Base-by-base conservation (phyloP, 2,113 vertebrate species). In the Grallaria varia region DNA sequence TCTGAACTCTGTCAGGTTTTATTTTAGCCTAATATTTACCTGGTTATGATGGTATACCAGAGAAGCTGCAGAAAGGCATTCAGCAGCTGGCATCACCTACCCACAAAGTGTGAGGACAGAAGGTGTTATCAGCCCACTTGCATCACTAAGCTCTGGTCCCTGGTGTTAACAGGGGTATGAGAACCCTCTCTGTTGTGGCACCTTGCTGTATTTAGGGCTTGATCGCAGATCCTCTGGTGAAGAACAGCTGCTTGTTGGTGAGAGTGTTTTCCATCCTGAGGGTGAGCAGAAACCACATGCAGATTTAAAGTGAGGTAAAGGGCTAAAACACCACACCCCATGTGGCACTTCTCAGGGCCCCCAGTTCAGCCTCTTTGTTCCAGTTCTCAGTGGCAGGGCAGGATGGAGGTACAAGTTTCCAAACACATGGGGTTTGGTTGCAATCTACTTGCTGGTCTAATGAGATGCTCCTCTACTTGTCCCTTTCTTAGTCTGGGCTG, bases 141-240 rank as follows among this genome's bases (percentile, higher is more conserved):
- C 47, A 71, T 84, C 2, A 1, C 85, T 71, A 18, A 59, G 39
- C 50, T 83, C 64, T 40, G 47, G 35, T 47, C 86, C 37, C 5
- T 68, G 87, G 82, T 74, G 87, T 63, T 90, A 91, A 39, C 27
- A 5, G 22, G 42, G 86, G 59, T 17, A 27, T 6, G 2, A 85
- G 81, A 91, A 63, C 82, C 85, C 63, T 86, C 82, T 90, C 82
- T 80, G 4, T 53, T 90, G 55, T 92, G 73, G 73, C 82, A 90
- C 78, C 79, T 88, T 64, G 45, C 83, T 93, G 71, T 76, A 89
- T 91, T 91, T 94, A 79, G 87, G 91, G 87, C 59, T 82, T 12
- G 1, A 64, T 68, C 84, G 40, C n/a, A 73, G 76, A 66, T 74
- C 81, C 78, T 94, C 5, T 6, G 23, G 64, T 50, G 81, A 88